phyloP scores from a whole-genome alignment of 1,140 invertebrate genomes.

The Lethocerus indicus region DNA sequence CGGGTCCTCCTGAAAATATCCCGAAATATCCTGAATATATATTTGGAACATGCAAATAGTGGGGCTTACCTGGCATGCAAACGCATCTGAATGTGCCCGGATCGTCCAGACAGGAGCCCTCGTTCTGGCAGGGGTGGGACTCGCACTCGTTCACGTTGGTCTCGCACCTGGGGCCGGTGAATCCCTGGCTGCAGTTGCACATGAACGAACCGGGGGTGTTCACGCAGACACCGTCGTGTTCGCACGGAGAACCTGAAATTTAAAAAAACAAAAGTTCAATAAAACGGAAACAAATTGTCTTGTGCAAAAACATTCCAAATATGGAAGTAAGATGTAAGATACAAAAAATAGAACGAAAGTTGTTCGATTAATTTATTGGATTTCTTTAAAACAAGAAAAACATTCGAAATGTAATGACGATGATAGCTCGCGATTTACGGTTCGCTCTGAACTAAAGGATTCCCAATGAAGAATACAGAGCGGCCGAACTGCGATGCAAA shows the following conservation, averaged over 20 bases:
- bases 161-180: constrained; percentile 80
- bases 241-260: constrained; percentile 62
- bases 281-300: constrained; percentile 35
- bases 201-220: constrained; percentile 87
- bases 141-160: constrained; percentile 90
- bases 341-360: too few relatives aligned
- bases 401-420: too few relatives aligned
- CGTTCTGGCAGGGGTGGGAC: constrained; percentile 84
- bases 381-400: too few relatives aligned
- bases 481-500: too few relatives aligned
- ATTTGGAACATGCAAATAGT: too few relatives aligned
- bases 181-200: constrained; percentile 82
- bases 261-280: constrained; percentile 7
- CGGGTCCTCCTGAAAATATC: too few relatives aligned
- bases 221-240: constrained; percentile 83
- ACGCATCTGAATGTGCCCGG: constrained; percentile 88
- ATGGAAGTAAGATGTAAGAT: neutral
- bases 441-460: too few relatives aligned
- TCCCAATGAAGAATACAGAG: too few relatives aligned
- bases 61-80: constrained; percentile 83
- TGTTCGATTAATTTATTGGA: too few relatives aligned
- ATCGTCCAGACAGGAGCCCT: constrained; percentile 85
- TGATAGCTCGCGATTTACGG: too few relatives aligned
- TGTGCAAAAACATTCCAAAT: constrained; percentile 33
- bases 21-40: too few relatives aligned